phyloP scores from a whole-genome alignment of 2,113 vertebrate species.

The Kobus ellipsiprymnus region DNA sequence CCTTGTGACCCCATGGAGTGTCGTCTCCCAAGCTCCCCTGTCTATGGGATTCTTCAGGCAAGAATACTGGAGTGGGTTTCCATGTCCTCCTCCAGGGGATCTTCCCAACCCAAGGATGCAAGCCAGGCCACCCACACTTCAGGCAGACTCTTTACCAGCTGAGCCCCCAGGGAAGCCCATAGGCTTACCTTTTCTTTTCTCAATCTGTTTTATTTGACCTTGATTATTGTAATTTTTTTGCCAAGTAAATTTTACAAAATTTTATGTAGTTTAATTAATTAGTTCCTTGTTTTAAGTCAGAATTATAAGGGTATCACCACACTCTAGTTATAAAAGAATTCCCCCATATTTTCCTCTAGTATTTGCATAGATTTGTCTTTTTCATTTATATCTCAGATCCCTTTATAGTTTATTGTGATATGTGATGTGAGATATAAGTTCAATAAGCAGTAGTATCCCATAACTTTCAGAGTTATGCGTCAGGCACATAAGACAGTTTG shows the following conservation, averaged over 20 bases:
- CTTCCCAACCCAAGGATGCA: neutral
- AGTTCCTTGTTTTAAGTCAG: neutral
- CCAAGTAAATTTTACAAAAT: neutral
- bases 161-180: neutral
- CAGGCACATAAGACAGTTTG: neutral
- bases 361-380: neutral
- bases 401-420: neutral
- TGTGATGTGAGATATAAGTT: neutral
- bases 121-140: neutral
- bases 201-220: neutral
- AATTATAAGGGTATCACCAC: neutral
- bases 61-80: neutral
- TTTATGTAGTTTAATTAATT: neutral
- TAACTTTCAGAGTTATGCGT: neutral
- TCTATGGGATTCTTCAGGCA: neutral
- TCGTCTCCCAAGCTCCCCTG: accelerated
- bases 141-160: neutral
- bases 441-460: neutral
- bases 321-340: neutral
- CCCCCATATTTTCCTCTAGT: neutral
- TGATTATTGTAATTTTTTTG: neutral
- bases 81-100: neutral
- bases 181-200: neutral
- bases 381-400: neutral
- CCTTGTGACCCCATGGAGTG: neutral